Evolutionary conservation across 2,888 invertebrate species (phyloP), one percentile per base, ranked within the genome.

Genomic region (Rhingia campestris): DNA sequence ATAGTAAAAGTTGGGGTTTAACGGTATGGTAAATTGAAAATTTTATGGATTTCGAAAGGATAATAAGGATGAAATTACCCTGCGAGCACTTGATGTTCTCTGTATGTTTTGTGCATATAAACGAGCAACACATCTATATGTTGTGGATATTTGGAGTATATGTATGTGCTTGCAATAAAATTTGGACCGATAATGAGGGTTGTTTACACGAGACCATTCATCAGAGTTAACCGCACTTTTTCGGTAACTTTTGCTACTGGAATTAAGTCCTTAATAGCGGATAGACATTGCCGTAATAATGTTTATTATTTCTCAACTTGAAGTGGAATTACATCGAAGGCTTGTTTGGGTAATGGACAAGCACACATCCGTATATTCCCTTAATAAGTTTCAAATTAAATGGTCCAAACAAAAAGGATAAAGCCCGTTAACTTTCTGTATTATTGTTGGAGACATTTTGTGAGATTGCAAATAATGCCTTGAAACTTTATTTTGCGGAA

Each of bases 21-120:
- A 73, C 67, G 79, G 66, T 74, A 84, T 74, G 69, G 82, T 74
- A 73, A 84, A 84, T 84, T 84, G 82, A 84, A 84, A 80, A 84
- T 80, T 80, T 80, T 84, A 84, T 80, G 82, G 82, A 74, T 84
- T 84, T 84, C 69, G 73, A 80, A 84, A 84, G 82, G 82, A 84
- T 82, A 79, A 82, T 82, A 82, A 82, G 79, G 82, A 82, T 69
- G 59, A 80, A 84, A 80, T 84, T 84, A 84, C 80, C 82, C 79
- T 69, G 69, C 82, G 69, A 79, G 79, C 73, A 76, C 81, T 81
- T 76, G 81, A 81, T 77, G 59, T 64, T 70, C 63, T 70, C 66
- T 58, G 47, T 73, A 47, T 14, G 10, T 30, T 61, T 54, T 70
- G 43, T 69, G 63, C 54, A 73, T 66, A 77, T 72, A 76, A 53